phyloP scores from a whole-genome alignment of 2,113 vertebrate genomes.

The Camelus dromedarius region DNA sequence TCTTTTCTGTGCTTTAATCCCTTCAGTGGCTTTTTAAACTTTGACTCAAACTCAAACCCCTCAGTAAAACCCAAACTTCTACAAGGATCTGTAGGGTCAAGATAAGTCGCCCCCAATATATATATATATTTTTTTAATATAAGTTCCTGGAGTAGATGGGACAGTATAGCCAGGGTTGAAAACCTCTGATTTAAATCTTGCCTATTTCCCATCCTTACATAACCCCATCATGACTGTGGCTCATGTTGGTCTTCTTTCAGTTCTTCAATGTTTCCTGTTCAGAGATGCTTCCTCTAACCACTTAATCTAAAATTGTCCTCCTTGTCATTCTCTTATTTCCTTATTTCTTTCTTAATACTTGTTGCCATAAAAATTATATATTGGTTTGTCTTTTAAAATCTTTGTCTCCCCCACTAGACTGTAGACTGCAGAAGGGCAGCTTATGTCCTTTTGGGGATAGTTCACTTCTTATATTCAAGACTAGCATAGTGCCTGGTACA shows the following conservation, averaged over 20 bases:
- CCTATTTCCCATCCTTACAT: neutral
- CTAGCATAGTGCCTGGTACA: neutral
- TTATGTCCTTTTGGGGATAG: neutral
- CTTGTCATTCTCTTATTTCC: neutral
- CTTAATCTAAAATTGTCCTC: neutral
- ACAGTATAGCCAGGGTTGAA: neutral
- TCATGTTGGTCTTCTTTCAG: neutral
- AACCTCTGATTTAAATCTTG: neutral
- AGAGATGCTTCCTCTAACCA: neutral
- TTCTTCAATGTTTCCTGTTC: neutral
- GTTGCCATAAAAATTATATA: neutral
- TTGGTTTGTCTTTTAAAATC: neutral
- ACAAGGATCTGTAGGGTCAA: neutral
- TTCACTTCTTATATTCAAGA: neutral
- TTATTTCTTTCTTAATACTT: slow-evolving; percentile 35
- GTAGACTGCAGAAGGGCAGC: neutral
- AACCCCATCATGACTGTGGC: neutral
- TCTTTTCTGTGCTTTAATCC: neutral
- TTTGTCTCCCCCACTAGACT: neutral
- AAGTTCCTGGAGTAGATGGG: neutral
- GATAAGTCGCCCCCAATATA: neutral
- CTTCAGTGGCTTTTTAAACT: neutral
- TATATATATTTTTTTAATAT: neutral
- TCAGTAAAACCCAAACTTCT: neutral
- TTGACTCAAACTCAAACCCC: neutral